Evolutionary conservation across 1,140 invertebrate genomes (phyloP).

Genomic region (Bacillus rossius): DNA sequence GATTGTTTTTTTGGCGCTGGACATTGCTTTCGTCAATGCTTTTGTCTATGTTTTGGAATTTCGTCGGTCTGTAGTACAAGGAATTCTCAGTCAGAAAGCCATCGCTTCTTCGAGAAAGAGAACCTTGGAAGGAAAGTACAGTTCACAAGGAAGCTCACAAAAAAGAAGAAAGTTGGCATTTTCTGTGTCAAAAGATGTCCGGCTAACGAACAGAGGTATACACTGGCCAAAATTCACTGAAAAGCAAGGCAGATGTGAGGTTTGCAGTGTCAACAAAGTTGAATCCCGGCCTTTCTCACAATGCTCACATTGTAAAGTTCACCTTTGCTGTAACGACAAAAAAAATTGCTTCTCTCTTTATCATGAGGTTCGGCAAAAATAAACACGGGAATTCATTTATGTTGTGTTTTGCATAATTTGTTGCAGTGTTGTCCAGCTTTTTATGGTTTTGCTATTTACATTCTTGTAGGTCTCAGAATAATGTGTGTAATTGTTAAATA

Average conservation of each 20-base stretch:
- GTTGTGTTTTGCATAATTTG: too few relatives aligned
- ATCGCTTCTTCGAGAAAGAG: too few relatives aligned
- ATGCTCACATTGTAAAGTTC: constrained; percentile 13
- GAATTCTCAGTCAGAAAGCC: not conserved
- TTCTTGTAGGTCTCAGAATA: too few relatives aligned
- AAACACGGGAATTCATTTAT: too few relatives aligned
- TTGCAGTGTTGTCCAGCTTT: too few relatives aligned
- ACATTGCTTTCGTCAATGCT: constrained; percentile 18
- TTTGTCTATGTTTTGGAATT: constrained; percentile 12
- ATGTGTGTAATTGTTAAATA: too few relatives aligned
- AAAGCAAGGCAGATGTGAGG: constrained; percentile 15
- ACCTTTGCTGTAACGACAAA: constrained; percentile 16
- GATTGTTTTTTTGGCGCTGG: constrained; percentile 13
- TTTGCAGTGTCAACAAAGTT: constrained; percentile 12
- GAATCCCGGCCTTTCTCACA: constrained; percentile 14
- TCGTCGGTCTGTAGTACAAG: constrained; percentile 3
- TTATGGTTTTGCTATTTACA: too few relatives aligned
- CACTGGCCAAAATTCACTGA: constrained; percentile 17
- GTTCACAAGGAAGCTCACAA: too few relatives aligned
- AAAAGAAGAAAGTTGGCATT: too few relatives aligned
- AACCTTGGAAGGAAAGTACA: too few relatives aligned
- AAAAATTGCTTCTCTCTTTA: constrained; percentile 19
- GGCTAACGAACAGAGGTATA: constrained; percentile 15
- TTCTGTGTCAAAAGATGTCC: constrained; percentile 2
- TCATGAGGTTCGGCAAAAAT: constrained; percentile 1